Evolutionary conservation across 2,888 invertebrate genomes (phyloP), one percentile per base, ranked within the genome.

Genomic region (Rosalia funebris): DNA sequence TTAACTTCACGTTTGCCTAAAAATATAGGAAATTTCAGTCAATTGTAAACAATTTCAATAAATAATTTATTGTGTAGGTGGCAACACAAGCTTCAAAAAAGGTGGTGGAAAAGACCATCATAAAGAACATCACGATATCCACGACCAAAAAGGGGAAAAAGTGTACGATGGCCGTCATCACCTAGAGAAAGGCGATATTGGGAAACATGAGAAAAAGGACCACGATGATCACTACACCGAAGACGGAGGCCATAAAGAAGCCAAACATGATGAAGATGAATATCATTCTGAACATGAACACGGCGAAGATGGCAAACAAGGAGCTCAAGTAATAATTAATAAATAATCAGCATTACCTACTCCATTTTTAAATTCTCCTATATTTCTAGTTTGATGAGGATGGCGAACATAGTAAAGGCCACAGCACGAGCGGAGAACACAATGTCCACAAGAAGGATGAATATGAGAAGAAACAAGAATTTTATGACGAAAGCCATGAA

Each of bases 361-460:
- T n/a, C n/a, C n/a, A n/a, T n/a, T n/a, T n/a, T n/a, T n/a, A n/a
- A n/a, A 11, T 37, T 25, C 15, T 58, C 58, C 14, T 17, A 12
- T 62, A 2, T 41, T 60, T 74, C 7, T 60, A 80, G 79, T 79
- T 74, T 45, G 58, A 70, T 2, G 79, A 80, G 72, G 70, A 87
- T 0, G 90, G 89, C 0, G 86, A 89, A 64, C 89, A 90, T 69
- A 85, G 87, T 4, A 90, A 90, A 77, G 91, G 91, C 0, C 89
- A 91, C 78, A 89, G 86, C 76, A 90, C 90, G 0, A 89, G 91
- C 76, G 91, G 91, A 1, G 88, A 88, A 71, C 91, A 91, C 74
- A 89, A 88, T 72, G 84, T 91, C 42, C 89, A 89, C 76, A 90
- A 91, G 73, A 90, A 90, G 72, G 90, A 91, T 68, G 91, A 90